Evolutionary conservation across 1,140 invertebrate species (phyloP).

Genomic region (Euschistus heros): DNA sequence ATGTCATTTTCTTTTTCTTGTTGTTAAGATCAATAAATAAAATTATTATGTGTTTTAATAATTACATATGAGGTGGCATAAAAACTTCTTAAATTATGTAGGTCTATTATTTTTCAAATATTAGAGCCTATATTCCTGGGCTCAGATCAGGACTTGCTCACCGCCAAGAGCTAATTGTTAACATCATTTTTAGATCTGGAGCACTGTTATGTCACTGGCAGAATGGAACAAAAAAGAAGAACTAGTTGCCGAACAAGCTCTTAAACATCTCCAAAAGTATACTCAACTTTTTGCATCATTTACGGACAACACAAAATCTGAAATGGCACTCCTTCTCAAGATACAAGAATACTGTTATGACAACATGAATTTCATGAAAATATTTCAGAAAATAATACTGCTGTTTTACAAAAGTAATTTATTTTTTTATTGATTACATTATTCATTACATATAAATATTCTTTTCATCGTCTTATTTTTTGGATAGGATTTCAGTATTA

Average conservation of each 20-base stretch:
- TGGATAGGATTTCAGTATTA: too few relatives aligned
- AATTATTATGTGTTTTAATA: too few relatives aligned
- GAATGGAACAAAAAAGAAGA: constrained; percentile 99
- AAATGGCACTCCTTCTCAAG: constrained; percentile 76
- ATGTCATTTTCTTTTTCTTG: too few relatives aligned
- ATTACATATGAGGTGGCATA: too few relatives aligned
- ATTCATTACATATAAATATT: too few relatives aligned
- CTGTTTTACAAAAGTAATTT: constrained; percentile 82
- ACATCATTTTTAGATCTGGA: constrained; percentile 62
- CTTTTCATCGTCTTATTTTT: too few relatives aligned
- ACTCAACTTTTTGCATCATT: constrained; percentile 77
- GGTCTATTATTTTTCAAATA: too few relatives aligned
- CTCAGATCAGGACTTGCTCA: too few relatives aligned
- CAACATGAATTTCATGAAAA: constrained; percentile 98
- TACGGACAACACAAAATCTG: constrained; percentile 67
- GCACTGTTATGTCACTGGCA: constrained; percentile 81
- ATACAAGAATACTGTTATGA: constrained; percentile 97
- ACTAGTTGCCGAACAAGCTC: constrained; percentile 83
- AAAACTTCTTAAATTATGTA: too few relatives aligned
- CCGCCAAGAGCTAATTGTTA: too few relatives aligned
- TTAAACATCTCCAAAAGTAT: constrained; percentile 80
- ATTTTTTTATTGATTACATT: neutral
- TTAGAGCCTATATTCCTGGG: too few relatives aligned
- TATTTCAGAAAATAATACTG: constrained; percentile 93
- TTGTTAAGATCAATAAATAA: too few relatives aligned